phyloP scores from a whole-genome alignment of 2,888 invertebrate genomes.

The Schizaphis graminum region DNA sequence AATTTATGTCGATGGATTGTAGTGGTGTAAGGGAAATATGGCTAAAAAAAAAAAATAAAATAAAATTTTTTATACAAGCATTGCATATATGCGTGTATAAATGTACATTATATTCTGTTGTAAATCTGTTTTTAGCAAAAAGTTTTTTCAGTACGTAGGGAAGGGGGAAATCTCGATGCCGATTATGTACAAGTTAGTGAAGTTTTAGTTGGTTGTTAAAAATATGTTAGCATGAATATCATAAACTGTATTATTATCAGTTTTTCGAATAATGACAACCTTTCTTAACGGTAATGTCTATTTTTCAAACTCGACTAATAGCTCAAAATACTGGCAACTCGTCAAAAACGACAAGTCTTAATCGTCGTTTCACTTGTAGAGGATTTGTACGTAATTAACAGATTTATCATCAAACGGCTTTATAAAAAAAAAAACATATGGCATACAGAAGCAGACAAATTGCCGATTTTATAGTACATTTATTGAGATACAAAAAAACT shows the following conservation, averaged over 20 bases:
- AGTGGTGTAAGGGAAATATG: background rate
- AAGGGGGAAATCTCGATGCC: background rate
- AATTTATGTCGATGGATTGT: conserved; percentile 65
- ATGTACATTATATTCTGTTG: conserved; percentile 12
- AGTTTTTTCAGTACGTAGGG: background rate
- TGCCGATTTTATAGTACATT: conserved; percentile 7
- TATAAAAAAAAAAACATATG: background rate
- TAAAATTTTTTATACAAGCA: conserved; percentile 19
- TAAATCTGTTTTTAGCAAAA: conserved; percentile 53
- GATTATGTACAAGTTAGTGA: conserved; percentile 32
- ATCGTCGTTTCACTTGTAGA: background rate
- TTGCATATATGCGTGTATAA: background rate
- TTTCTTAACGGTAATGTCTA: background rate
- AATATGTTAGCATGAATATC: conserved; percentile 39
- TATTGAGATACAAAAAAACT: background rate
- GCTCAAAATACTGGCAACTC: background rate
- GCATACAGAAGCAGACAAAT: background rate
- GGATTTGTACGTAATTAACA: background rate
- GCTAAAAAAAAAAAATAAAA: conserved; percentile 46
- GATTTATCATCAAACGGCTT: background rate
- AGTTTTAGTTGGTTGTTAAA: conserved; percentile 36
- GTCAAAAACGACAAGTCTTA: conserved; percentile 20
- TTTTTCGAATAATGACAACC: background rate
- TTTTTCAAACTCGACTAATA: conserved; percentile 29
- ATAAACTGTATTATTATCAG: conserved; percentile 22